These are phyloP conservation scores for Spatulosminthurus flaviceps DNA, from an alignment of 2,888 invertebrate species.

Conservation along the genomic window DNA sequence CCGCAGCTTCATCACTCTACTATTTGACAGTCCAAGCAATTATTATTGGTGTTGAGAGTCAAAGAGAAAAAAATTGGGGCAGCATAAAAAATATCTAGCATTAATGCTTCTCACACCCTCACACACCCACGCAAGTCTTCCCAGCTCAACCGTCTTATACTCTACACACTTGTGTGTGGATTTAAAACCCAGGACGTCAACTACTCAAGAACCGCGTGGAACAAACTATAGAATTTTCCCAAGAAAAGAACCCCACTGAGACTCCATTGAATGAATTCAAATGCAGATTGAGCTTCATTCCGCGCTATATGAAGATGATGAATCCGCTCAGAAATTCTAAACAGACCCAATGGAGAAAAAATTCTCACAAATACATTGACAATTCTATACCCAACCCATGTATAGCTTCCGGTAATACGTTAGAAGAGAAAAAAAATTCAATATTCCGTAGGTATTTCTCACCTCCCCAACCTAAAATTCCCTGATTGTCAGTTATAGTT, in stretches of 20 bases:
- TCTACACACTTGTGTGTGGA: neutral
- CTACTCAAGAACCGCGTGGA: neutral
- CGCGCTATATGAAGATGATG: no score
- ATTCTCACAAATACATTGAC: neutral
- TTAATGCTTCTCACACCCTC: no score
- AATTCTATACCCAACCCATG: neutral
- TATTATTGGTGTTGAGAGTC: no score
- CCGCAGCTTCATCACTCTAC: no score
- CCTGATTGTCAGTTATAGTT: neutral
- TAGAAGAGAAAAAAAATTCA: neutral
- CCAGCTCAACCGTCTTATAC: no score
- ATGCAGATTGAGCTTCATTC: neutral
- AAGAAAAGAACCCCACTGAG: neutral
- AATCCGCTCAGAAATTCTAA: neutral
- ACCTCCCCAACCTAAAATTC: neutral
- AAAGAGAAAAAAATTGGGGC: no score
- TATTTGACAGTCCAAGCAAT: no score
- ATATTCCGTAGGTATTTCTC: neutral
- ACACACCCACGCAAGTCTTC: no score
- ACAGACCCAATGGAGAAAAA: neutral
- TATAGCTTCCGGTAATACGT: neutral
- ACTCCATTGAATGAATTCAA: conserved; percentile 1
- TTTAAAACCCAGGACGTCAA: neutral
- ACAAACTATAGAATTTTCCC: neutral
- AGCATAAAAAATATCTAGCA: no score